Conservation (phyloP, 1,140 invertebrate genomes). For the Hypsibius dujardini region DNA sequence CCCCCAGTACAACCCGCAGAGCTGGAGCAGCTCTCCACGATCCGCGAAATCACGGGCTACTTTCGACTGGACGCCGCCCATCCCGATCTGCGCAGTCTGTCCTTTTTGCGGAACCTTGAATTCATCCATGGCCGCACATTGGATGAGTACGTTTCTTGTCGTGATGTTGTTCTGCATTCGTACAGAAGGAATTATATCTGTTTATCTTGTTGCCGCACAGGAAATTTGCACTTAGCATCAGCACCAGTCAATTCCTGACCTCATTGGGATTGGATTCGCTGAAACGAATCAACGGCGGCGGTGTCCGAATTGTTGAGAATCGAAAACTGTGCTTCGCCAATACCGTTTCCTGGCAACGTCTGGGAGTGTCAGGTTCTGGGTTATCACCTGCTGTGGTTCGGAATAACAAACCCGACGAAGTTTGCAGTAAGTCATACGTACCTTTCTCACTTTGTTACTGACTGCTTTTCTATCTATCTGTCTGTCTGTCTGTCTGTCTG, state of each 20-base stretch:
- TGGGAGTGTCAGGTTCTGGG: conserved; percentile 33
- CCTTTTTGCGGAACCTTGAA: conserved; percentile 78
- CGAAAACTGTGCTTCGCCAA: conserved; percentile 68
- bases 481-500: no score
- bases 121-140: conserved; percentile 69
- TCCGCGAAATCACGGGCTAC: conserved; percentile 79
- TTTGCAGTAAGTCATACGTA: conserved; percentile 52
- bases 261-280: conserved; percentile 67
- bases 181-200: no score
- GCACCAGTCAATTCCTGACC: conserved; percentile 58
- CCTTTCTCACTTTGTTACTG: no score
- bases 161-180: no score
- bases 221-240: conserved; percentile 65
- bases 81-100: conserved; percentile 64
- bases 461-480: no score
- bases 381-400: conserved; percentile 38
- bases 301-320: conserved; percentile 73
- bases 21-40: conserved; percentile 72
- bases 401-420: conserved; percentile 48
- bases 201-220: no score
- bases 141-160: conserved; percentile 51
- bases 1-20: conserved; percentile 24
- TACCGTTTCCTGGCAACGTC: conserved; percentile 62
- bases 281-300: conserved; percentile 65
- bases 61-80: conserved; percentile 75